Conservation (phyloP, 2,888 invertebrate species). For the Caenorhabditis japonica region DNA sequence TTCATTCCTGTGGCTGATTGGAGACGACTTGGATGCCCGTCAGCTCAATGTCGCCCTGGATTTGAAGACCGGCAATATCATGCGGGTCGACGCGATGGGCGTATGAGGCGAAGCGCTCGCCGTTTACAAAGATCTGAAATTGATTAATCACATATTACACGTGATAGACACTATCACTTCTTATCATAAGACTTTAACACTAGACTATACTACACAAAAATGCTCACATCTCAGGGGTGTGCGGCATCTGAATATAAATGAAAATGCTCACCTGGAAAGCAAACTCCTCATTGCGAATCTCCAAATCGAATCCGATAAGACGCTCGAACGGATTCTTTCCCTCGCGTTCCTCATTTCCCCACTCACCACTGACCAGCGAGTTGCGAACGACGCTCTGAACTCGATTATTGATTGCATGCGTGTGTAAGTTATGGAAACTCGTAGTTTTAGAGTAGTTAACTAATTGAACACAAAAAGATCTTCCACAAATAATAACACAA, state of each 20-base stretch:
- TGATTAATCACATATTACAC: too few species aligned
- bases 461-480: conserved; percentile 17
- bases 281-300: conserved; percentile 70
- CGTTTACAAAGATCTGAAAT: conserved; percentile 74
- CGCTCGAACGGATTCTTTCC: conserved; percentile 71
- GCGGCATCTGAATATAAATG: too few species aligned
- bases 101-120: conserved; percentile 73
- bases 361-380: conserved; percentile 65
- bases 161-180: too few species aligned
- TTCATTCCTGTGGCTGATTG: too few species aligned
- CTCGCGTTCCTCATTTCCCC: conserved; percentile 72
- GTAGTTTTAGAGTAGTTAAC: conserved; percentile 9
- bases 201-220: too few species aligned
- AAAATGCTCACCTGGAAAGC: conserved; percentile 71
- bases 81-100: conserved; percentile 71
- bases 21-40: conserved; percentile 61
- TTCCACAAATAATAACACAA: conserved; percentile 16
- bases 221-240: too few species aligned
- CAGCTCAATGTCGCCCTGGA: conserved; percentile 70
- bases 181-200: too few species aligned
- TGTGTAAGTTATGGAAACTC: background rate
- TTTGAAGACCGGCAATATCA: conserved; percentile 69
- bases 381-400: conserved; percentile 64
- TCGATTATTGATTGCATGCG: background rate
- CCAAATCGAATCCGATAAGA: conserved; percentile 69